Evolutionary conservation across 2,888 invertebrate genomes (phyloP), one percentile per base, ranked within the genome.

Genomic region (Platycheirus rosarum): DNA sequence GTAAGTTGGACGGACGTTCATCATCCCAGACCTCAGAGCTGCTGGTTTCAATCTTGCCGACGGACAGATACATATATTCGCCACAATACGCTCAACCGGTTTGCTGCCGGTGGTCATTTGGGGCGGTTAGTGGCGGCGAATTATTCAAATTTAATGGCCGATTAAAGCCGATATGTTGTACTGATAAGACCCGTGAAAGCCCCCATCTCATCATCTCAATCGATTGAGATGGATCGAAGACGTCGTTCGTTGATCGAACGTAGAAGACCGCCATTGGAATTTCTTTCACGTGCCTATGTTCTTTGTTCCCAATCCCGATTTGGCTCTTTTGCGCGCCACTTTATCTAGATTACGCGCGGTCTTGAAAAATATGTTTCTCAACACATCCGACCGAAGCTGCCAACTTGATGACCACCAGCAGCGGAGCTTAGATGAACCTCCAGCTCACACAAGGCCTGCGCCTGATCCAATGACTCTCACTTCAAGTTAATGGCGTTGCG

Each of bases 71-170:
- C 14, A 51, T 42, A 40, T 14, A 48, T 55, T 37, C 35, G 13
- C 35, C 46, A 35, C 7, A 16, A 42, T 32, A 3, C 4, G 29
- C 20, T 55, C 63, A 79, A 82, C 80, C 66, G 55, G 80, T 82
- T 82, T 49, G 48, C 44, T 55, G 70, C 2, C 9, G 42, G 77
- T 70, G 48, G 55, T 69, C 70, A 69, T 32, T 46, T 55, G 77
- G 68, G 71, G 70, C 53, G 70, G 65, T 55, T 14, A 14, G 71
- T 62, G 68, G 77, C 77, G 82, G 82, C 77, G 68, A 82, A 82
- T 82, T 82, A 82, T 82, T 82, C 82, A 82, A 82, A 82, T 82
- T 77, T 77, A 82, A 77, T 82, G 71, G 82, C 77, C 73, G 70
- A 76, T 77, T 82, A 71, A 77, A 77, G 68, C 66, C 77, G 82